Evolutionary conservation across 2,113 vertebrate species (phyloP).

Genomic region (Gasterosteus nipponicus): DNA sequence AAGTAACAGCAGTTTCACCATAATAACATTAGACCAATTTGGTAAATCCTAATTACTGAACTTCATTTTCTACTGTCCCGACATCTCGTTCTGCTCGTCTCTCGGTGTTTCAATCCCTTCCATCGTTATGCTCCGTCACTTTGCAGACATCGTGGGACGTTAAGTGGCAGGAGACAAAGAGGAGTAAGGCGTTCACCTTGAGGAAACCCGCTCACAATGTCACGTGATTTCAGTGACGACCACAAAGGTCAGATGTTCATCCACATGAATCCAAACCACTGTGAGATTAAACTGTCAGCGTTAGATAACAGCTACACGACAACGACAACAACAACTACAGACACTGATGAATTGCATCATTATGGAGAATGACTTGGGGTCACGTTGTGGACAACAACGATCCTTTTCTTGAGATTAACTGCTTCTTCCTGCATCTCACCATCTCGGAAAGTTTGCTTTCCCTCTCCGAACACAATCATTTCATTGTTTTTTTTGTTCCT

Average conservation of each 20-base stretch:
- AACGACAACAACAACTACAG: conserved; percentile 16
- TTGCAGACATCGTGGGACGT: neutral
- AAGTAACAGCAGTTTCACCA: conserved; percentile 28
- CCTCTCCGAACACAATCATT: neutral
- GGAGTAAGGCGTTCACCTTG: neutral
- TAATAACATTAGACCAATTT: conserved; percentile 39
- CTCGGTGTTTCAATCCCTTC: conserved; percentile 5
- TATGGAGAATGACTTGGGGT: neutral
- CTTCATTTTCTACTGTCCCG: conserved; percentile 14
- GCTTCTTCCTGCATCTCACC: neutral
- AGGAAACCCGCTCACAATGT: conserved; percentile 4
- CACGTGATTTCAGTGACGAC: neutral
- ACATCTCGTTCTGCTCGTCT: conserved; percentile 28
- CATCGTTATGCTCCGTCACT: conserved; percentile 2
- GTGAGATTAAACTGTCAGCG: conserved; percentile 11
- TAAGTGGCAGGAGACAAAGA: conserved; percentile 19
- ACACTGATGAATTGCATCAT: conserved; percentile 20
- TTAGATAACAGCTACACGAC: conserved; percentile 17
- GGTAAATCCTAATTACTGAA: conserved; percentile 55
- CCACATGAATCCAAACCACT: conserved; percentile 26
- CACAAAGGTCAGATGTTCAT: conserved; percentile 16
- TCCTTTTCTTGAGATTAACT: conserved; percentile 17
- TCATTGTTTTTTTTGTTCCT: neutral
- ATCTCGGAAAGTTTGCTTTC: neutral
- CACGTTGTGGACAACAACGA: conserved; percentile 3